Base-by-base conservation (phyloP, 2,113 vertebrate species). In the Nyctibius bracteatus region DNA sequence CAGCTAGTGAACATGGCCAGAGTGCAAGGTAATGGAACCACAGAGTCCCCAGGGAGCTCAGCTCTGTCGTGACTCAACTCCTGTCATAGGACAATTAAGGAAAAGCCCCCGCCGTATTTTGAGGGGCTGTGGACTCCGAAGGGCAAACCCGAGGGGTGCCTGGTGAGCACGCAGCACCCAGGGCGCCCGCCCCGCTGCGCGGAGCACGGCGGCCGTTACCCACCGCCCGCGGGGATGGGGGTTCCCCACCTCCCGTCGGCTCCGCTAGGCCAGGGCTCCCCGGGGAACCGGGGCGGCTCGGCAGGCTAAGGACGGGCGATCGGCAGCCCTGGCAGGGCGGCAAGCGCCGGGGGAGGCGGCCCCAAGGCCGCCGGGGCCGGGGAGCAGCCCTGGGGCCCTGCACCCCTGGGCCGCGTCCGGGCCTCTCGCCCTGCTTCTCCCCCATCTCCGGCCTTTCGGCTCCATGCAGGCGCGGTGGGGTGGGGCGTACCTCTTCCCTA, bases 1-100 rank as follows among this genome's bases (percentile, higher is more conserved):
- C 59, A 19, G 8, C 1, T 4, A 7, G 21, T 0, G 10, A 25
- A 8, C 3, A 1, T 1, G 23, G 23, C 25, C 28, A 5, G 27
- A 39, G 52, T 0, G 3, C 17, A 24, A n/a, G 10, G 35, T 3
- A 11, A 19, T 0, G 12, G 52, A 37, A 28, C 12, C 15, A 8
- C 9, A 2, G 9, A 7, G 33, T 6, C 30, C 11, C 14, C 19
- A 10, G 27, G 12, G 4, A 43, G 72, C 63, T n/a, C n/a, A n/a
- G n/a, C n/a, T n/a, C n/a, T n/a, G n/a, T n/a, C n/a, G n/a, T n/a
- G n/a, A 8, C 49, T 19, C 28, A 1, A 0, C 30, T 5, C 49
- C 8, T 31, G 9, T 15, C 43, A 1, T 3, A 24, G 9, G 30
- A 7, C n/a, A 8, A 1, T 1, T 3, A 25, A 21, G 30, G 35